Percentiles rank a stretch among this genome's conserved stretches.
Evolutionary conservation across 2,888 invertebrate species (phyloP).

Genomic region (Allophyes oxyacanthae): DNA sequence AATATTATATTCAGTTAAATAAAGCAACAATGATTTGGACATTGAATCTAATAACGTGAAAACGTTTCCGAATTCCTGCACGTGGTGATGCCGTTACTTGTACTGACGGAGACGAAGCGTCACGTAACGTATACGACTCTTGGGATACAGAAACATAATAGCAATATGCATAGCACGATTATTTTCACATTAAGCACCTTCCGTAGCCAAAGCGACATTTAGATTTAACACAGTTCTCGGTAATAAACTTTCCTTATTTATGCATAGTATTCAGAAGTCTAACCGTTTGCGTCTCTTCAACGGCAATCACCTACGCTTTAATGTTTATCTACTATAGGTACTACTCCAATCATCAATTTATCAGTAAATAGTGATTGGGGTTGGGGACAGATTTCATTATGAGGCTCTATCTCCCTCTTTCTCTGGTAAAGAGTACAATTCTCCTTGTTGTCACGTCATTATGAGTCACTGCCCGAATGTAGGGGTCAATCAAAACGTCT

Average conservation of each 20-base stretch:
- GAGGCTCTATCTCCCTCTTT: not conserved
- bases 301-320: too few species aligned
- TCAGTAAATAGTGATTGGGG: not conserved
- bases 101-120: slow-evolving; percentile 31
- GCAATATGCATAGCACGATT: slow-evolving; percentile 20
- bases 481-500: too few species aligned
- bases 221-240: too few species aligned
- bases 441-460: too few species aligned
- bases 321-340: too few species aligned
- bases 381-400: not conserved
- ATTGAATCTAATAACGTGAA: slow-evolving; percentile 21
- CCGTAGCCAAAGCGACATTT: too few species aligned
- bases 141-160: slow-evolving; percentile 6
- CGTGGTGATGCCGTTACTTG: slow-evolving; percentile 16
- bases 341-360: too few species aligned
- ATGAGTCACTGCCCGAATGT: too few species aligned
- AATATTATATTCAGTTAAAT: slow-evolving; percentile 22
- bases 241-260: too few species aligned
- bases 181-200: slow-evolving; percentile 9
- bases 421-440: too few species aligned
- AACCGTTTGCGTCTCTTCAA: too few species aligned
- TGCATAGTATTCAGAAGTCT: too few species aligned
- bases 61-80: slow-evolving; percentile 15
- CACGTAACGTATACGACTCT: slow-evolving; percentile 13
- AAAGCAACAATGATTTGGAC: slow-evolving; percentile 13